Evolutionary conservation across 1,140 invertebrate species (phyloP), one percentile per base, ranked within the genome.

Genomic region (Propsilocerus akamusi): DNA sequence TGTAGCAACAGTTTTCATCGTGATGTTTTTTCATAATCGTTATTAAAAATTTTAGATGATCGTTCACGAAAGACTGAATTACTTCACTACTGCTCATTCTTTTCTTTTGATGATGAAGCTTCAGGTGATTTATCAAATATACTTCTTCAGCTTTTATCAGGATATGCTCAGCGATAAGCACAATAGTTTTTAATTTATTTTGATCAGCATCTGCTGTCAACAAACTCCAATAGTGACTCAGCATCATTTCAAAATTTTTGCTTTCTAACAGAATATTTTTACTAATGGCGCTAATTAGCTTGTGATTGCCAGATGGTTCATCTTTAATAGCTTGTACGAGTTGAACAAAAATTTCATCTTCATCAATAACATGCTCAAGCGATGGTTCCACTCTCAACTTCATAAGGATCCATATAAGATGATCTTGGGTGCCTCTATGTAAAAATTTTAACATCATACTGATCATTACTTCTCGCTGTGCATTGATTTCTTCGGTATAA

Each of bases 81-180:
- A 41, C 25, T 14, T n/a, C 26, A 23, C 23, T 14, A 2, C 24
- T 34, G 6, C 5, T n/a, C 4, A 20, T 25, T 54, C 59, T 57
- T 53, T 64, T 58, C 60, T 64, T 64, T 60, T 64, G 64, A 58
- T 64, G 60, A 62, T 62, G 61, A 59, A 64, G 61, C 60, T 64
- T 64, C 57, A 64, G 62, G 59, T 64, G 62, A 63, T 64, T 64
- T 58, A 64, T 57, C 56, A 64, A 61, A 64, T 64, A 64, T 59
- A 64, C 63, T 62, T 64, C 62, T 58, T 64, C 62, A 55, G 62
- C 61, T 53, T 63, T 64, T 25, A 60, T 59, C 53, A 64, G 62
- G 56, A 64, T 61, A 53, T 64, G 63, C 50, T 55, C 58, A 52
- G 63, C 59, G 53, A 62, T 58, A 54, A 64, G 60, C 55, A 41